Conservation (phyloP, 2,888 invertebrate species). For the Pasiphila rectangulata region DNA sequence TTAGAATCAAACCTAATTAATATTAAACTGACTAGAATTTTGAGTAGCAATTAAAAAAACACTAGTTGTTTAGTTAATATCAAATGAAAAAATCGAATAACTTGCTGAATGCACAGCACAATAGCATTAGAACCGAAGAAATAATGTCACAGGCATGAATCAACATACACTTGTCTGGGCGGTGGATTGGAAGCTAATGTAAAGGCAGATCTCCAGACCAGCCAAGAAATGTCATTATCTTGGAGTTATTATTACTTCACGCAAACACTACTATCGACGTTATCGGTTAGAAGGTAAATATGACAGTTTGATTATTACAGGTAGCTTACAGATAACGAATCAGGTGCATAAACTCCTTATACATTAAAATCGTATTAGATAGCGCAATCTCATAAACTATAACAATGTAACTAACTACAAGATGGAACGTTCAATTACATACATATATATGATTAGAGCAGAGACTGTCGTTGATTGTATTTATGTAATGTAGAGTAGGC, state of each 20-base stretch:
- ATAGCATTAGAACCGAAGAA: conserved; percentile 50
- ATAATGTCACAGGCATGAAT: conserved; percentile 32
- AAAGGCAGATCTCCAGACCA: conserved; percentile 34
- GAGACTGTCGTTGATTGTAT: no score
- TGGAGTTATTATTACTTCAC: conserved; percentile 50
- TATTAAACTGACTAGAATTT: conserved; percentile 35
- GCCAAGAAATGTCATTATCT: conserved; percentile 56
- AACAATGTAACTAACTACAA: no score
- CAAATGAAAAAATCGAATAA: conserved; percentile 71
- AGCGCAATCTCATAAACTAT: no score
- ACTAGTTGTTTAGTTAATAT: conserved; percentile 39
- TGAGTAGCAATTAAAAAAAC: background rate
- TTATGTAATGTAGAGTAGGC: no score
- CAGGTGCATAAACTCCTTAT: background rate
- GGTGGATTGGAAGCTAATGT: conserved; percentile 45
- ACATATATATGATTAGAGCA: no score
- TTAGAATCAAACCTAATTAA: conserved; percentile 45
- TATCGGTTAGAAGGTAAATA: conserved; percentile 57
- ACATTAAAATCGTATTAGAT: background rate
- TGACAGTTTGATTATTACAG: conserved; percentile 41
- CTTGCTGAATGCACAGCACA: conserved; percentile 59
- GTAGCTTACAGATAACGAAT: conserved; percentile 22
- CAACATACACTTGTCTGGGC: conserved; percentile 47
- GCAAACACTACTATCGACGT: conserved; percentile 45
- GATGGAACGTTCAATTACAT: no score